phyloP scores from a whole-genome alignment of 2,113 vertebrate genomes.

The Rhegmatorhina hoffmannsi region DNA sequence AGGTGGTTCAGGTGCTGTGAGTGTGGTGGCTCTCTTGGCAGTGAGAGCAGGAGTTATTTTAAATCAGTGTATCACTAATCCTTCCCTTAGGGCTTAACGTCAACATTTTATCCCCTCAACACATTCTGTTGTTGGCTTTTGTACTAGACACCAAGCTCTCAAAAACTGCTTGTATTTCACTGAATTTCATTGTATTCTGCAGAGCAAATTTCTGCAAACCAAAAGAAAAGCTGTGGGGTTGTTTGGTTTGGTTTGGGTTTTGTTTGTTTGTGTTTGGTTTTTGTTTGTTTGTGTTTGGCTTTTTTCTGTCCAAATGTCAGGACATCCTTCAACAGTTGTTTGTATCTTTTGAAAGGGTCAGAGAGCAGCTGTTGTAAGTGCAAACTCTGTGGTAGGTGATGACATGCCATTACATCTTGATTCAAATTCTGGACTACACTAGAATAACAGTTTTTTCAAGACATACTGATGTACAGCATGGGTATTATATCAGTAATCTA shows the following conservation, averaged over 20 bases:
- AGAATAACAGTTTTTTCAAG: background rate
- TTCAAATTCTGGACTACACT: background rate
- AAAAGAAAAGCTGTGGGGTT: background rate
- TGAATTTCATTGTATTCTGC: background rate
- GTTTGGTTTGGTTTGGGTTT: background rate
- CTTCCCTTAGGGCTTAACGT: background rate
- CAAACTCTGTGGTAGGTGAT: background rate
- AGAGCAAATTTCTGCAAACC: background rate
- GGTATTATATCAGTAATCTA: background rate
- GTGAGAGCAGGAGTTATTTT: background rate
- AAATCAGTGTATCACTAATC: background rate
- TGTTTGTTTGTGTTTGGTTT: background rate
- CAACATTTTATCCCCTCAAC: background rate
- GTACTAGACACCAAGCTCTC: background rate
- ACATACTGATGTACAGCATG: background rate
- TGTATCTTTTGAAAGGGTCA: background rate
- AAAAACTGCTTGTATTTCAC: background rate
- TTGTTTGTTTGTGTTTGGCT: background rate
- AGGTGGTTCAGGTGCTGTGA: background rate
- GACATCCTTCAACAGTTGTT: background rate
- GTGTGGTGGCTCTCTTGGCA: background rate
- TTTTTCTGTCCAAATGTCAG: background rate
- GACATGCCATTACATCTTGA: background rate
- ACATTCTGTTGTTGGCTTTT: background rate
- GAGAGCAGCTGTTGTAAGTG: background rate